These are phyloP conservation scores for Circaetus gallicus DNA, from an alignment of 2,113 vertebrate species.

Conservation along the genomic window DNA sequence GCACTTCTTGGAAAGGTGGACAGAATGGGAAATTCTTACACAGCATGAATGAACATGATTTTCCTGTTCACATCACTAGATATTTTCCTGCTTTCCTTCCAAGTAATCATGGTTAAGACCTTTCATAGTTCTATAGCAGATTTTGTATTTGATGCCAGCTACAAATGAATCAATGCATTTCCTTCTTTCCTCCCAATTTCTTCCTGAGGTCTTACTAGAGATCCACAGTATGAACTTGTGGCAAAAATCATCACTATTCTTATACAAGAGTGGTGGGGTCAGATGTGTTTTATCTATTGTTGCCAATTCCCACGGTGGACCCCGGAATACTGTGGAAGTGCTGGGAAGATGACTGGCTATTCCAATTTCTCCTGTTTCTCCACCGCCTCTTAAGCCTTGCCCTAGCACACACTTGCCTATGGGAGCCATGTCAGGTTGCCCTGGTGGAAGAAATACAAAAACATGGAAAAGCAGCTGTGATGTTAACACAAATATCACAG, in stretches of 20 bases:
- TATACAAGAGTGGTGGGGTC: neutral
- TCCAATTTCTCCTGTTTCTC: neutral
- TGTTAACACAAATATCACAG: neutral
- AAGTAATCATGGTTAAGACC: neutral
- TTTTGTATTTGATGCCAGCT: neutral
- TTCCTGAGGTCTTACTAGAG: neutral
- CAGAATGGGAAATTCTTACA: neutral
- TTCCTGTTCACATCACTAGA: neutral
- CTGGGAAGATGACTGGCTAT: neutral
- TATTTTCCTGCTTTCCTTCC: neutral
- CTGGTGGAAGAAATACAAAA: neutral
- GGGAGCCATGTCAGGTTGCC: neutral
- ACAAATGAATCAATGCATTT: neutral
- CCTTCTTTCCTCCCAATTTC: neutral
- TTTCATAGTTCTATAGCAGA: neutral
- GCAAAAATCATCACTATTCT: neutral
- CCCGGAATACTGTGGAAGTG: neutral
- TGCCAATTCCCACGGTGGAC: neutral
- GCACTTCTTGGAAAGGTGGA: neutral
- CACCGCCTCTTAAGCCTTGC: neutral
- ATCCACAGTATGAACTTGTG: neutral
- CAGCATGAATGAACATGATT: neutral
- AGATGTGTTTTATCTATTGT: neutral
- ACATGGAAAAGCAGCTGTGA: neutral
- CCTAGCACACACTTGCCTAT: neutral